A percentile compares a stretch with the other conserved stretches of the same genome.
These are phyloP conservation scores for Romanogobio albipinnatus DNA, from an alignment of 2,113 vertebrate species.

Conservation along the genomic window DNA sequence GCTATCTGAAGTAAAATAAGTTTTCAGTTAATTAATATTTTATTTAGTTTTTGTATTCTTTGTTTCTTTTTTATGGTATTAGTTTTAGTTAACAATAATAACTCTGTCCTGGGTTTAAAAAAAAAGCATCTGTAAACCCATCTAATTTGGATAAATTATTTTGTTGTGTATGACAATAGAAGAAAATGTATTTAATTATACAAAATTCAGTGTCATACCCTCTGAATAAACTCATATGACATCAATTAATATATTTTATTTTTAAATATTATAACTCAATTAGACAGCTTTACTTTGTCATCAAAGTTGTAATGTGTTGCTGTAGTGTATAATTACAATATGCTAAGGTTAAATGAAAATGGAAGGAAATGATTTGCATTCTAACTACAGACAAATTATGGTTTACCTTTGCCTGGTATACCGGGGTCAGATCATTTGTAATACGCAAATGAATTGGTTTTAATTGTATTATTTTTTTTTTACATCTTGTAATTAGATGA, in stretches of 20 bases:
- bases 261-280: neutral
- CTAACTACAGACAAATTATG: slow-evolving; percentile 46
- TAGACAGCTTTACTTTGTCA: slow-evolving; percentile 35
- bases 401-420: slow-evolving; percentile 35
- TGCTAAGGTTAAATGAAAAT: slow-evolving; percentile 29
- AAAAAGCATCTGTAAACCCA: neutral
- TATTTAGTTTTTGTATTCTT: too few relatives aligned
- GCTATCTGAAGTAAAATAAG: too few relatives aligned
- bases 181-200: neutral
- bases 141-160: neutral
- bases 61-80: neutral
- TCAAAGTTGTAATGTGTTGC: slow-evolving; percentile 10
- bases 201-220: slow-evolving; percentile 16
- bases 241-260: slow-evolving; percentile 36
- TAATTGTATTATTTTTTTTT: neutral
- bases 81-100: neutral
- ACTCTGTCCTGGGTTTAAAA: neutral
- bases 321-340: slow-evolving; percentile 39
- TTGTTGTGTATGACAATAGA: neutral
- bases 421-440: slow-evolving; percentile 33
- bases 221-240: neutral
- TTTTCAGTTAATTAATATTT: too few relatives aligned
- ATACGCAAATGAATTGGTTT: slow-evolving; percentile 40
- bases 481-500: slow-evolving; percentile 34
- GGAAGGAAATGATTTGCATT: slow-evolving; percentile 45